Percentiles rank a stretch among this genome's conserved stretches.
phyloP scores from a whole-genome alignment of 2,113 vertebrate genomes.

The Scolopax mira region DNA sequence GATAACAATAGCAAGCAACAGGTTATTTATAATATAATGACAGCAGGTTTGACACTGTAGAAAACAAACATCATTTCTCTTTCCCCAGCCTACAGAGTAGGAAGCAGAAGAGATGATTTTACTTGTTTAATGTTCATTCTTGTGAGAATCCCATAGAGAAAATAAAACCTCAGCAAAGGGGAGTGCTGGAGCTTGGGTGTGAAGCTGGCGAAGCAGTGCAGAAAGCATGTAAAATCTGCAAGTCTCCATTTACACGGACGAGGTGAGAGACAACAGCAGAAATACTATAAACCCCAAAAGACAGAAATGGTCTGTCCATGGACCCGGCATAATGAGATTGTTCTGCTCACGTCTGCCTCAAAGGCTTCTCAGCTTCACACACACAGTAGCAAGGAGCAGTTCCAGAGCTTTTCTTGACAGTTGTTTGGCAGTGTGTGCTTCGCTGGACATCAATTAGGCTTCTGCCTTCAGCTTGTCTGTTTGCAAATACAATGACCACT shows the following conservation, averaged over 20 bases:
- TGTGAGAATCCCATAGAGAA: neutral
- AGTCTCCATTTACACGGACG: neutral
- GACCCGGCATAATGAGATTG: neutral
- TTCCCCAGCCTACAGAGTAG: neutral
- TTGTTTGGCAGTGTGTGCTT: conserved; percentile 41
- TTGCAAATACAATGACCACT: conserved; percentile 37
- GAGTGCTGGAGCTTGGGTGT: neutral
- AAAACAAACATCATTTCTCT: neutral
- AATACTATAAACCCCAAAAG: conserved; percentile 8
- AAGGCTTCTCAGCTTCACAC: conserved; percentile 34
- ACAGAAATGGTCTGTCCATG: neutral
- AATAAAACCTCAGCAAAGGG: neutral
- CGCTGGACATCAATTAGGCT: conserved; percentile 56
- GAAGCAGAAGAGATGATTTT: neutral
- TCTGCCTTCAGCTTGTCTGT: conserved; percentile 24
- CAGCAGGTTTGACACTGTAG: neutral
- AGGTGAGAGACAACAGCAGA: neutral
- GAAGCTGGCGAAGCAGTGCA: neutral
- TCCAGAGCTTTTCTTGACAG: conserved; percentile 63
- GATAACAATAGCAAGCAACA: neutral
- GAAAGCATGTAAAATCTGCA: neutral
- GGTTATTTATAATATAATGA: neutral
- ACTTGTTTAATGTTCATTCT: neutral
- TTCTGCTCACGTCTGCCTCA: conserved; percentile 26
- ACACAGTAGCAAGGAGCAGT: conserved; percentile 59